Evolutionary conservation across 2,888 invertebrate species (phyloP), one percentile per base, ranked within the genome.

Genomic region (Lacanobia wlatinum): DNA sequence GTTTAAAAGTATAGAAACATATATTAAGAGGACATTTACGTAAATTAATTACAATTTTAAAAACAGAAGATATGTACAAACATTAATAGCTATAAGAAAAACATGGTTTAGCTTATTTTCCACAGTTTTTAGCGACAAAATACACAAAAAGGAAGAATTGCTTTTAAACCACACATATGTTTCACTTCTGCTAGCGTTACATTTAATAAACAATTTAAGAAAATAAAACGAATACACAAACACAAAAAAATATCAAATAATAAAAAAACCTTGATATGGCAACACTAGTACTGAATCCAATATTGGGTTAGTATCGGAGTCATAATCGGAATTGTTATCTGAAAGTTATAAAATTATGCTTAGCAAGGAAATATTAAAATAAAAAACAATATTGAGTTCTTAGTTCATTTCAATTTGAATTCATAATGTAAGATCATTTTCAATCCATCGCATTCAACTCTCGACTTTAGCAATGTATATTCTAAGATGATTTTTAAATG

Each of bases 261-360:
- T 56, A 70, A 61, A 75, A 28, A 73, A 72, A 80, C 80, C 80
- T 80, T 83, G 9, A 23, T 62, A 62, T 68, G 80, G 82, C 59
- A 70, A 46, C 12, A 58, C 67, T 71, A 68, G 61, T 21, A 56
- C 14, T n/a, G 80, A 65, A 21, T 79, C 75, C 67, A 21, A 34
- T 46, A 14, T 53, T 28, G 38, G 16, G 55, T 79, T 79, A 64
- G 61, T 70, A 62, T 65, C 65, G 58, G 64, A 46, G 53, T 23
- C 50, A 50, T 21, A 48, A 40, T 62, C 23, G 40, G 55, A 21
- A 48, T 14, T 8, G 21, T 58, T 61, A 65, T 78, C 83, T 80
- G 80, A 69, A 78, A 82, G 34, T 72, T 48, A 16, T 46, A 72
- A 77, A 72, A 21, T 40, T 28, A 40, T 34, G 7, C 59, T 77